A percentile compares a stretch with the other conserved stretches of the same genome.
Evolutionary conservation across 1,140 invertebrate genomes (phyloP).

Genomic region (Achroia grisella): DNA sequence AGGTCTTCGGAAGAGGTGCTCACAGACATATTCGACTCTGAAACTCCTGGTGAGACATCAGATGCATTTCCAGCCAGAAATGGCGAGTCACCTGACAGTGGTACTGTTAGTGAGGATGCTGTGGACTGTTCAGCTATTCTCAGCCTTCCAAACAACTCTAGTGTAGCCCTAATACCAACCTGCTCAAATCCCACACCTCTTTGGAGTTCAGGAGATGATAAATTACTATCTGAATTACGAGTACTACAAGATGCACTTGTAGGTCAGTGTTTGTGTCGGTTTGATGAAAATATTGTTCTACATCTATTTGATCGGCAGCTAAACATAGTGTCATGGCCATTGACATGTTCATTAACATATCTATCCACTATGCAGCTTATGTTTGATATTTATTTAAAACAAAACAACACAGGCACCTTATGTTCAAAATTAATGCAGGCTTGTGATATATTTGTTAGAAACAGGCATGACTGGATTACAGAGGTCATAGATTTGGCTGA

Average conservation of each 20-base stretch:
- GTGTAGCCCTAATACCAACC: slow-evolving; percentile 47
- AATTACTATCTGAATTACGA: slow-evolving; percentile 46
- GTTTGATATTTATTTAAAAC: slow-evolving; percentile 88
- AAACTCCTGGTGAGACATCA: slow-evolving; percentile 41
- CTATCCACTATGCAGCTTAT: slow-evolving; percentile 87
- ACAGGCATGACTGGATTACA: slow-evolving; percentile 86
- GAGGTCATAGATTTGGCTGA: slow-evolving; percentile 86
- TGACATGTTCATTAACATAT: slow-evolving; percentile 82
- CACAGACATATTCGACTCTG: slow-evolving; percentile 56
- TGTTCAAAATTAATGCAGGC: slow-evolving; percentile 85
- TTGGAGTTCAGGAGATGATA: slow-evolving; percentile 54
- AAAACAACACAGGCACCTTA: slow-evolving; percentile 85
- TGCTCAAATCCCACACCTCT: slow-evolving; percentile 40
- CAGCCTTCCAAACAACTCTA: slow-evolving; percentile 38
- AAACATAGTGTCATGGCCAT: slow-evolving; percentile 81
- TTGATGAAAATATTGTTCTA: slow-evolving; percentile 79
- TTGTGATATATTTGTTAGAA: slow-evolving; percentile 85
- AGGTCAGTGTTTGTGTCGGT: slow-evolving; percentile 84
- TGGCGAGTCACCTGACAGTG: slow-evolving; percentile 63
- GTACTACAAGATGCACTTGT: slow-evolving; percentile 78
- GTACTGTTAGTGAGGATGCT: slow-evolving; percentile 67
- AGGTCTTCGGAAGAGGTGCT: slow-evolving; percentile 56
- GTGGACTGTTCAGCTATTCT: slow-evolving; percentile 61
- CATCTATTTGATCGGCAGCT: slow-evolving; percentile 81
- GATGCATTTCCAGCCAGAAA: slow-evolving; percentile 52